These are phyloP conservation scores for Megalops cyprinoides DNA, from an alignment of 2,797 vertebrate species.

Conservation along the genomic window DNA sequence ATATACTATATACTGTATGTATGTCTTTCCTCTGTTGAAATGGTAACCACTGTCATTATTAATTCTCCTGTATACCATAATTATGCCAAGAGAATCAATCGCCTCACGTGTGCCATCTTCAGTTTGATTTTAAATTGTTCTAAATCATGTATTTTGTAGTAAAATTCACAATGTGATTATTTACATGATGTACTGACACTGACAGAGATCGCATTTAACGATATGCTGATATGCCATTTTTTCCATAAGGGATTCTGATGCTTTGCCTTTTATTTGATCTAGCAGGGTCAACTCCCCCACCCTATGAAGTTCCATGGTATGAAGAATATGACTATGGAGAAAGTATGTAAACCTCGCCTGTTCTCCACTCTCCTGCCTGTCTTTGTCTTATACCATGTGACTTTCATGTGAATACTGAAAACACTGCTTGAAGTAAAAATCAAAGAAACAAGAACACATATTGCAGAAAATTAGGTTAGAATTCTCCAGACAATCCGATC, in stretches of 20 bases:
- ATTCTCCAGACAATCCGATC: too few species aligned
- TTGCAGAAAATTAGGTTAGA: too few species aligned
- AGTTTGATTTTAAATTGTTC: background rate
- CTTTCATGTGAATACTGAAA: background rate
- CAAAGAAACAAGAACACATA: too few species aligned
- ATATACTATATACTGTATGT: too few species aligned
- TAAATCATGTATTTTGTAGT: background rate
- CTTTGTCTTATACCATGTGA: background rate
- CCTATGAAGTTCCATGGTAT: slow-evolving; percentile 68
- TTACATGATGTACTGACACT: background rate
- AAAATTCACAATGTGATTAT: background rate
- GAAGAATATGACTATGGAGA: slow-evolving; percentile 78
- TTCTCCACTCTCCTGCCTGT: background rate
- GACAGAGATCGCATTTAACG: too few species aligned
- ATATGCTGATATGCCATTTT: slow-evolving; percentile 21
- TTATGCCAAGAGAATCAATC: background rate
- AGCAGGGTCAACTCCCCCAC: slow-evolving; percentile 67
- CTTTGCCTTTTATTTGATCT: slow-evolving; percentile 40
- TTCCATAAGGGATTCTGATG: background rate
- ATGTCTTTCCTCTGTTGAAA: background rate
- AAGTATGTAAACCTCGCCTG: slow-evolving; percentile 58
- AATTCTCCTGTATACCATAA: too few species aligned
- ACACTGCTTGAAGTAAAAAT: too few species aligned
- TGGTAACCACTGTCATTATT: too few species aligned
- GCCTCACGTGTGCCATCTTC: background rate